These are phyloP conservation scores for Actias luna DNA, from an alignment of 2,888 invertebrate genomes.

Conservation along the genomic window DNA sequence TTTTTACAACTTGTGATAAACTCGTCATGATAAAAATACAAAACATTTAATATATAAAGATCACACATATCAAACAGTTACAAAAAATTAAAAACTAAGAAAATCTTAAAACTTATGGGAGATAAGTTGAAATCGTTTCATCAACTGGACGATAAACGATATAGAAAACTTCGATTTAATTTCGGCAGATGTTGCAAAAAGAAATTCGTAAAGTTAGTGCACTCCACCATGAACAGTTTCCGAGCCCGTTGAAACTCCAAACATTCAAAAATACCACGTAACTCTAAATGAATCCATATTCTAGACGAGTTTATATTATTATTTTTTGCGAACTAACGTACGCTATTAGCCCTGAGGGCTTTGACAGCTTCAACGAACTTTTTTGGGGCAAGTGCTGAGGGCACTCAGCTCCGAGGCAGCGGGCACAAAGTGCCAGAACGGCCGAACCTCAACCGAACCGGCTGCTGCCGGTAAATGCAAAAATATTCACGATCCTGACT, in stretches of 20 bases:
- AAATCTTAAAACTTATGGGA: conserved; percentile 26
- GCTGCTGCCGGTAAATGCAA: too few species aligned
- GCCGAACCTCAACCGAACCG: too few species aligned
- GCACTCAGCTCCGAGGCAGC: too few species aligned
- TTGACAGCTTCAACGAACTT: too few species aligned
- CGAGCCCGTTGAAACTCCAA: conserved; percentile 39
- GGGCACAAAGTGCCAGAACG: too few species aligned
- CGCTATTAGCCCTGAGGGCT: too few species aligned
- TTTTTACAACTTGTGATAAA: too few species aligned
- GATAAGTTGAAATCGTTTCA: conserved; percentile 59
- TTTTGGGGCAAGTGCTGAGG: too few species aligned
- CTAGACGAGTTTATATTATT: conserved; percentile 12
- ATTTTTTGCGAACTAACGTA: too few species aligned
- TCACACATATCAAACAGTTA: conserved; percentile 21
- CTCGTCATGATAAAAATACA: too few species aligned
- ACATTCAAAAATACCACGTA: conserved; percentile 44
- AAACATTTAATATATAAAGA: conserved; percentile 5
- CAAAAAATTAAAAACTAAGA: conserved; percentile 7
- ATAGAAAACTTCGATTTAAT: conserved; percentile 66
- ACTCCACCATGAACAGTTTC: conserved; percentile 39
- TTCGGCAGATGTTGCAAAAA: conserved; percentile 64
- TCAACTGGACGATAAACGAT: conserved; percentile 55
- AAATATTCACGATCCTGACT: too few species aligned
- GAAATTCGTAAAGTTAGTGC: conserved; percentile 50
- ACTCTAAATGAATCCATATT: conserved; percentile 22